Base-by-base conservation (phyloP, 2,113 vertebrate species). In the Pycnonotus jocosus region DNA sequence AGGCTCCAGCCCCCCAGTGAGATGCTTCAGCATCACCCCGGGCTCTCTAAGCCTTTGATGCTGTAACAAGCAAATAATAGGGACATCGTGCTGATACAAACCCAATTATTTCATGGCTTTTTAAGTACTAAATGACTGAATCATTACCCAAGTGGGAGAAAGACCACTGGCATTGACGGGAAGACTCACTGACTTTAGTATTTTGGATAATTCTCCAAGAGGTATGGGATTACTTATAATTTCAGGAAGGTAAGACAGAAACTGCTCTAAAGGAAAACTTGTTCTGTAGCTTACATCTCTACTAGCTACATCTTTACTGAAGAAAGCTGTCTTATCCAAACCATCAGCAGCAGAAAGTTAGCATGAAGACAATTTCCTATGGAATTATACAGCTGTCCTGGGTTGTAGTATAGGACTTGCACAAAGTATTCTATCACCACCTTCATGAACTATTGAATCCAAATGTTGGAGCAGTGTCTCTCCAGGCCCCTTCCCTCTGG, bases 1-100 rank as follows among this genome's bases (percentile, higher is more conserved):
- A n/a, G 51, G 31, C 30, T 51, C 19, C 65, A 35, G 56, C 25
- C 73, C 27, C 28, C 30, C 0, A 0, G 2, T 3, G 7, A 61
- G 51, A 47, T 50, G 22, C 51, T 86, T 91, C 19, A 11, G 45
- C 19, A n/a, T 71, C 37, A 21, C 20, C 31, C 10, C 0, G 0
- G 51, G 23, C 17, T 90, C 40, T 37, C 44, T 37, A 12, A 12
- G 23, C 61, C 69, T 74, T 79, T 79, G 40, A 48, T 27, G 18
- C 15, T 37, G 23, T 35, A 65, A 61, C 38, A 65, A 88, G 22
- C 27, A 94, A 87, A 76, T 48, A 71, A 78, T 17, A 79, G 57
- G 37, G 38, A 53, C 33, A 54, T 66, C 6, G 16, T 1, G 2
- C 35, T 74, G 47, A 50, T 31, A 70, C 7, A 76, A 76, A 37